Evolutionary conservation across 2,888 invertebrate species (phyloP).

Genomic region (Hartigia nigra): DNA sequence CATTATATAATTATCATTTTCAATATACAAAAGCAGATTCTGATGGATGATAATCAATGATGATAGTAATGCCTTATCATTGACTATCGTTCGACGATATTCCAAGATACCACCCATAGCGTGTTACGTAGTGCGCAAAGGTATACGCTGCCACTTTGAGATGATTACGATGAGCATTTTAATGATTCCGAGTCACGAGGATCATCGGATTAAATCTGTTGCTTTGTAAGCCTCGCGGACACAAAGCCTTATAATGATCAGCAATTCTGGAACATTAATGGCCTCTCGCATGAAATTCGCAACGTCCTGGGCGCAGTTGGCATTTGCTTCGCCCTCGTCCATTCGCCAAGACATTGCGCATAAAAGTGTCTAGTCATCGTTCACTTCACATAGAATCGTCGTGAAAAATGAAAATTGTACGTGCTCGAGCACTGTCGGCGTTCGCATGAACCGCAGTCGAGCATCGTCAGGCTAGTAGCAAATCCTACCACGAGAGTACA

Average conservation of each 20-base stretch:
- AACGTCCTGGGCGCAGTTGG: background rate
- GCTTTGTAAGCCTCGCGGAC: background rate
- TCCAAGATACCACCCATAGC: too few species aligned
- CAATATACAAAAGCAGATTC: too few species aligned
- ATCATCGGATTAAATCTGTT: background rate
- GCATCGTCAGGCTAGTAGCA: slow-evolving; percentile 1
- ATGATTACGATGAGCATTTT: background rate
- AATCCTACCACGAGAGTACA: slow-evolving; percentile 7
- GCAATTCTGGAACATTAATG: background rate
- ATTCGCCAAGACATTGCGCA: slow-evolving; percentile 29
- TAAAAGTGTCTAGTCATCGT: slow-evolving; percentile 38
- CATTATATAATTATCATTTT: too few species aligned
- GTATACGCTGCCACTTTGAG: background rate
- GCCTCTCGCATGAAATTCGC: background rate
- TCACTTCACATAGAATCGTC: slow-evolving; percentile 13
- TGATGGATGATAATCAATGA: too few species aligned
- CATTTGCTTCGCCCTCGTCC: background rate
- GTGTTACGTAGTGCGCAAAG: background rate
- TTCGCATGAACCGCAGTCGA: slow-evolving; percentile 16
- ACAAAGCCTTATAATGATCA: background rate
- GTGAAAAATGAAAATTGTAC: slow-evolving; percentile 41
- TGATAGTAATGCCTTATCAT: too few species aligned
- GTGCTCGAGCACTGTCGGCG: slow-evolving; percentile 31
- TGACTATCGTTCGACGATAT: background rate
- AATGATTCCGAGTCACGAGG: background rate